These are phyloP conservation scores for Amphibalanus amphitrite DNA, from an alignment of 1,140 invertebrate genomes.

Conservation along the genomic window DNA sequence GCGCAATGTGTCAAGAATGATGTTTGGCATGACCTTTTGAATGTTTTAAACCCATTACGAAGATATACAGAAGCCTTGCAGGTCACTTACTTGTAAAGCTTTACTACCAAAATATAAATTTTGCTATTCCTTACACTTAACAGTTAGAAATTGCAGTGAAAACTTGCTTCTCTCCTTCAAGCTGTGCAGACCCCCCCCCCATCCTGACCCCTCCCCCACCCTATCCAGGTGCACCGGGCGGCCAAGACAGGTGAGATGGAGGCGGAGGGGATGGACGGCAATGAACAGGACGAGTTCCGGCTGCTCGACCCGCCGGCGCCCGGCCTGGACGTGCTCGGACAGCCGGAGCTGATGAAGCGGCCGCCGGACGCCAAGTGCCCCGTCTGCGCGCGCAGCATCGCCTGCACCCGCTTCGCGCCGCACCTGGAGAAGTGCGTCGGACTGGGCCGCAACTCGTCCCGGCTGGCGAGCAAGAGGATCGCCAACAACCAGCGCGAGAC, in stretches of 20 bases:
- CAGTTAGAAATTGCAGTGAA: too few relatives aligned
- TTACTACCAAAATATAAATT: too few relatives aligned
- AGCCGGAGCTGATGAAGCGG: background rate
- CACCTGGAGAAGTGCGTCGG: constrained; percentile 90
- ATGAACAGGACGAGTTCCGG: background rate
- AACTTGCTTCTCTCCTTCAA: too few relatives aligned
- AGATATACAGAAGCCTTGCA: too few relatives aligned
- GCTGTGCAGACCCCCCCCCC: too few relatives aligned
- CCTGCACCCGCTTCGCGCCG: constrained; percentile 54
- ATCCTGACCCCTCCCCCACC: too few relatives aligned
- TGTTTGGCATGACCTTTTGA: too few relatives aligned
- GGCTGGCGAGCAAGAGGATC: constrained; percentile 66
- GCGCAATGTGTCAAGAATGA: too few relatives aligned
- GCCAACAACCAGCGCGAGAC: constrained; percentile 45
- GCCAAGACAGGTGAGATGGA: constrained; percentile 1
- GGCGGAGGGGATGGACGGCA: background rate
- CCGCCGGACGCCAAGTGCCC: constrained; percentile 2
- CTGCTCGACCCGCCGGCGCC: background rate
- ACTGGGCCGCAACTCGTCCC: constrained; percentile 72
- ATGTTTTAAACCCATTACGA: too few relatives aligned
- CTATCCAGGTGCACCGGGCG: background rate
- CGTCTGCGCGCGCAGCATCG: constrained; percentile 6
- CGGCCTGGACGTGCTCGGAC: background rate
- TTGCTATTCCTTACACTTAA: too few relatives aligned
- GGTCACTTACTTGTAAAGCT: too few relatives aligned